Conservation (phyloP, 1,140 invertebrate genomes). For the Nasonia vitripennis region DNA sequence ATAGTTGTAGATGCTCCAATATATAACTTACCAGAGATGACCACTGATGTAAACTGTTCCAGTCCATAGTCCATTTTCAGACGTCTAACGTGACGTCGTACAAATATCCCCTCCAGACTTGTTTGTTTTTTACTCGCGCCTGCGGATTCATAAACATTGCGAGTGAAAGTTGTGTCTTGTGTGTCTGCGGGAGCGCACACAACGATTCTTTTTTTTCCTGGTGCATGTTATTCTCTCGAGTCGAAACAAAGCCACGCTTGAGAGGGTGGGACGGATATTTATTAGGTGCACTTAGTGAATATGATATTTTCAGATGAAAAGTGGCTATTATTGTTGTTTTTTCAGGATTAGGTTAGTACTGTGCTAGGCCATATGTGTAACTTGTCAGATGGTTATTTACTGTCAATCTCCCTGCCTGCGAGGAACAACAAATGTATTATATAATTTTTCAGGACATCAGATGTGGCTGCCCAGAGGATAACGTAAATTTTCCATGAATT, state of each 20-base stretch:
- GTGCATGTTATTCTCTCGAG: background rate
- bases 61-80: too few relatives aligned
- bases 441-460: slow-evolving; percentile 1
- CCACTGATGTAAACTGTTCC: too few relatives aligned
- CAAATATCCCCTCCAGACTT: too few relatives aligned
- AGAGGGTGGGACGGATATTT: background rate
- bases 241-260: background rate
- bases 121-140: background rate
- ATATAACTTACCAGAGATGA: too few relatives aligned
- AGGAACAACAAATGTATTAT: background rate
- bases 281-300: too few relatives aligned
- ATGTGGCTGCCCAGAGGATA: background rate
- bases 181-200: background rate
- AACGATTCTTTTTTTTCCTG: background rate
- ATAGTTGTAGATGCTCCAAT: too few relatives aligned
- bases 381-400: background rate
- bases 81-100: too few relatives aligned
- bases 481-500: slow-evolving; percentile 15
- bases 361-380: background rate
- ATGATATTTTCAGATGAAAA: slow-evolving; percentile 1
- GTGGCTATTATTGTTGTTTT: background rate
- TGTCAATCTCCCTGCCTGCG: background rate
- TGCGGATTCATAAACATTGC: background rate
- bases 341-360: slow-evolving; percentile 36
- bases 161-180: background rate